These are phyloP conservation scores for Zygaena filipendulae DNA, from an alignment of 2,888 invertebrate species.

Conservation along the genomic window DNA sequence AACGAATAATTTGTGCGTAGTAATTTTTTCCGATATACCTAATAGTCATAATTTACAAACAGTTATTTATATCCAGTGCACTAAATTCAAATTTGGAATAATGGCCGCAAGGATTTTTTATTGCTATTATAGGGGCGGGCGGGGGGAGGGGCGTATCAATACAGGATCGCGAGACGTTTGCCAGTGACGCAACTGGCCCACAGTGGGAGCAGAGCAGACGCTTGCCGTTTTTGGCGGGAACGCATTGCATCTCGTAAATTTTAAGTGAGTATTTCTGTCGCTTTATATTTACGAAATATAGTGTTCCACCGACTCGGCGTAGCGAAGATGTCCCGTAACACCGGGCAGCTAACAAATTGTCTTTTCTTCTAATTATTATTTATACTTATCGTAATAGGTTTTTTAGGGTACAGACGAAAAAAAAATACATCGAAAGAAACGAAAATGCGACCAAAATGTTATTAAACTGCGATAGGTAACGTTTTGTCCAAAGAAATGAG, in stretches of 20 bases:
- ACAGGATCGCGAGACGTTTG: not conserved
- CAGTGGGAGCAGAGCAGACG: constrained; percentile 3
- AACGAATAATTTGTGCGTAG: no score
- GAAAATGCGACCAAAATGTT: constrained; percentile 14
- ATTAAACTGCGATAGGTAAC: constrained; percentile 15
- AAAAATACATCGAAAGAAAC: constrained; percentile 6
- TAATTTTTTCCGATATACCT: no score
- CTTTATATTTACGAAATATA: no score
- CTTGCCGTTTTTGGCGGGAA: constrained; percentile 5
- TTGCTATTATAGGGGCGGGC: no score
- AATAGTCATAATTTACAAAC: no score
- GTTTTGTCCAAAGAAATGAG: constrained; percentile 11
- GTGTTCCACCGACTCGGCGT: no score
- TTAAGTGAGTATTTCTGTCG: constrained; percentile 8
- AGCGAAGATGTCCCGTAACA: no score
- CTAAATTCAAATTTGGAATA: no score
- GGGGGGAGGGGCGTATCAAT: constrained; percentile 3
- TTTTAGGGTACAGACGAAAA: constrained; percentile 2
- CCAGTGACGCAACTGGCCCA: constrained; percentile 1
- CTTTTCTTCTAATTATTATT: constrained; percentile 2
- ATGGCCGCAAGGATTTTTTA: no score
- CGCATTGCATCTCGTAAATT: constrained; percentile 8
- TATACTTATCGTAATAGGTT: constrained; percentile 1
- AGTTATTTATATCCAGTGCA: no score
- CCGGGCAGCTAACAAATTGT: not conserved